Evolutionary conservation across 2,888 invertebrate genomes (phyloP), one percentile per base, ranked within the genome.

Genomic region (Endotricha flammealis): DNA sequence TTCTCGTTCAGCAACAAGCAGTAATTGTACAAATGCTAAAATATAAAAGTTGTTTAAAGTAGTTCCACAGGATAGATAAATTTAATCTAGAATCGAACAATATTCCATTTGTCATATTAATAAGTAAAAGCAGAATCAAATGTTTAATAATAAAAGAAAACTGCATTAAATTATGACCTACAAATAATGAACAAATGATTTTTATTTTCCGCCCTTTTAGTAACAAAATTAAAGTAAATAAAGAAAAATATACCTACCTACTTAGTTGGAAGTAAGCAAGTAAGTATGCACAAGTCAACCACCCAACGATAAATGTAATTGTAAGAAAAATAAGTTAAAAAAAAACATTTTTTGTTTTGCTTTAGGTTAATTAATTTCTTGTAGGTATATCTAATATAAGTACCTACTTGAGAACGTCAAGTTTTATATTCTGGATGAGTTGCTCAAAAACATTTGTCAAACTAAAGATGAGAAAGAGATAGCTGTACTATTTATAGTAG

Each of bases 31-130:
- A 78, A 80, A 78, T 68, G 73, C 66, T 68, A 62, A 69, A 83
- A 85, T 85, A 86, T 86, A 86, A 86, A 86, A 86, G 86, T 86
- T 86, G 86, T 86, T 85, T 86, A 86, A 85, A 79, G 72, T 82
- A 77, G 74, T 78, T 59, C 68, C 82, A 79, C 81, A 77, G 76
- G 75, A 78, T 79, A 82, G 75, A 74, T 78, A 73, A n/a, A 35
- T 73, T 69, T 79, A 80, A 82, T 81, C 77, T 85, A 85, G 80
- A 78, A 78, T 77, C 78, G 74, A 83, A 80, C 80, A 83, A 82
- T 86, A 86, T 86, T 86, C 86, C 86, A 86, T 85, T 70, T 85
- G 85, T 85, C 85, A 83, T 86, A 83, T 81, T 70, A 82, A 77
- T 83, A 86, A 83, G 80, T 79, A 73, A 83, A 79, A 75, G 76